Evolutionary conservation across 2,797 vertebrate species (phyloP).

Genomic region (Mionectes olivaceus): DNA sequence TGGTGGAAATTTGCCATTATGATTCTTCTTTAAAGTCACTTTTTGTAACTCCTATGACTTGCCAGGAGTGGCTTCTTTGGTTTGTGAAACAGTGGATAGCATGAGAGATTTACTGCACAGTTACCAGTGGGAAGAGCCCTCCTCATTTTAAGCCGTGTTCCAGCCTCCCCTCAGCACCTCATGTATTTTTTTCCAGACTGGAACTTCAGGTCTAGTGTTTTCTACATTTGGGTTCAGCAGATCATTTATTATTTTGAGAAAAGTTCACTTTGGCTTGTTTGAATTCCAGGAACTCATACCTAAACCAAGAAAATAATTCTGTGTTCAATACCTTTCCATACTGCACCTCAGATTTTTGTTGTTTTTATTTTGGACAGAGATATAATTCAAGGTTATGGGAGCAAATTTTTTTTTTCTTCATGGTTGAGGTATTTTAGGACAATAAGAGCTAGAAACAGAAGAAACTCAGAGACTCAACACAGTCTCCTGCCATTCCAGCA

Average conservation of each 20-base stretch:
- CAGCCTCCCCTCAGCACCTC: neutral
- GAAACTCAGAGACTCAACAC: fast-evolving
- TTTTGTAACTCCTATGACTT: neutral
- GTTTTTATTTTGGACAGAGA: neutral
- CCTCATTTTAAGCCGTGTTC: neutral
- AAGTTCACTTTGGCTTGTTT: neutral
- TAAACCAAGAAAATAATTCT: neutral
- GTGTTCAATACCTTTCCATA: neutral
- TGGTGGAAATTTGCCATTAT: neutral
- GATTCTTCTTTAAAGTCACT: neutral
- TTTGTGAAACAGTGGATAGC: neutral
- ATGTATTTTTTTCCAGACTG: neutral
- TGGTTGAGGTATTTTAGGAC: neutral
- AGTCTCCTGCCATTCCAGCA: neutral
- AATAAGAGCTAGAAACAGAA: neutral
- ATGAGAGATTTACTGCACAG: neutral
- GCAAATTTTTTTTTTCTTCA: neutral
- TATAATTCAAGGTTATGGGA: neutral
- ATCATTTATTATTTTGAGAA: neutral
- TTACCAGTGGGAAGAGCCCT: neutral
- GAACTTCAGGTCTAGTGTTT: neutral
- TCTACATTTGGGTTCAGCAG: neutral
- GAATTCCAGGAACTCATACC: neutral
- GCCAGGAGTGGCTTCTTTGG: neutral
- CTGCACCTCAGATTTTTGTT: neutral